Conservation (phyloP, 2,888 invertebrate species). For the Spilarctia lutea region DNA sequence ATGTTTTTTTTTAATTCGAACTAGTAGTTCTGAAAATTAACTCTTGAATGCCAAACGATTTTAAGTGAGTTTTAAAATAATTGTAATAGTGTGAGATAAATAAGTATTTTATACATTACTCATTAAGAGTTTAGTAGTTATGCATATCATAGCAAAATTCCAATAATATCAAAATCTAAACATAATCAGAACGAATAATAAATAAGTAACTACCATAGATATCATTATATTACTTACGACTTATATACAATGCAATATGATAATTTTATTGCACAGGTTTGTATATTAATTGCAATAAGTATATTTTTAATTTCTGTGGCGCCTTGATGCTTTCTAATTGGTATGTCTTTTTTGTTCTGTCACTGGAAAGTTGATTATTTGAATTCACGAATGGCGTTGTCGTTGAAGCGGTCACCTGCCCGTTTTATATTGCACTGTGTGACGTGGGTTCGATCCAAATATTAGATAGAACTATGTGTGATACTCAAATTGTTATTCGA, state of each 20-base stretch:
- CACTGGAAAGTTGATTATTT: neutral
- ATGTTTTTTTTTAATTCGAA: too few relatives aligned
- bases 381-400: too few relatives aligned
- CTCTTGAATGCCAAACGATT: too few relatives aligned
- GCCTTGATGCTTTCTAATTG: neutral
- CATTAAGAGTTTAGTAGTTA: neutral
- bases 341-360: neutral
- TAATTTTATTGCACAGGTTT: neutral
- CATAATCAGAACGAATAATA: neutral
- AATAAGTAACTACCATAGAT: neutral
- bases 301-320: neutral
- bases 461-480: too few relatives aligned
- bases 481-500: too few relatives aligned
- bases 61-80: too few relatives aligned
- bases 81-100: too few relatives aligned
- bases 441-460: too few relatives aligned
- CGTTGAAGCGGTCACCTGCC: too few relatives aligned
- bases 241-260: neutral
- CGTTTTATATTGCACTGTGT: too few relatives aligned
- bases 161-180: neutral
- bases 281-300: neutral
- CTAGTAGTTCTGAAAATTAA: too few relatives aligned
- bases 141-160: neutral
- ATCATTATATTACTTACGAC: neutral
- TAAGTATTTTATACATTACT: neutral